Evolutionary conservation across 2,797 vertebrate species (phyloP), one percentile per base, ranked within the genome.

Genomic region (Gymnoscopelus microlampas): DNA sequence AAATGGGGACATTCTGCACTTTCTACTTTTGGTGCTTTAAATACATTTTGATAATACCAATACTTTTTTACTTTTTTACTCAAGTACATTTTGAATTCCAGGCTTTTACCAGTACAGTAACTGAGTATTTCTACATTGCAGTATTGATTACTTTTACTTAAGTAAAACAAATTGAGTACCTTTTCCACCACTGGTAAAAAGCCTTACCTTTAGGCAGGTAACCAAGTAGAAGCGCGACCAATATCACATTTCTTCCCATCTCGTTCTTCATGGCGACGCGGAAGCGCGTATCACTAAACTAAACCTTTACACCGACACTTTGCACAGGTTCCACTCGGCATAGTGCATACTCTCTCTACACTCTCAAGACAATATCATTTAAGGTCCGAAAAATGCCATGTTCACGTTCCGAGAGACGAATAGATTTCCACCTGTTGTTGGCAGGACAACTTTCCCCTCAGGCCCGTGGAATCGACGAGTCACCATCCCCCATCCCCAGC

Each of bases 161-260:
- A 19, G 19, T 19, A 19, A 19, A 19, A n/a, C n/a, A n/a, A n/a
- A n/a, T n/a, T n/a, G n/a, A n/a, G n/a, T n/a, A n/a, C n/a, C n/a
- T n/a, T 19, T 19, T 19, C 19, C 19, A 19, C 1, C 19, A 19
- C 19, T 1, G 19, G 19, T 19, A 19, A 56, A 19, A 35, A 57
- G 47, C 10, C 82, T 90, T 83, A 94, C 93, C 92, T 89, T 87
- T 77, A 0, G 89, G 71, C 66, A 92, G 86, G 79, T 84, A 67
- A 23, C 65, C 47, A 78, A 93, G 76, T 70, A 94, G 68, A 3
- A 93, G 75, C 70, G 66, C 60, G 76, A 79, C 44, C 63, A 88
- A 75, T 39, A 89, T 88, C 82, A 78, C 0, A 0, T 85, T 85
- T 74, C 85, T 85, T 74, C 85, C 78, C 88, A 92, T 92, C 62